Evolutionary conservation across 1,140 invertebrate genomes (phyloP), one percentile per base, ranked within the genome.

Genomic region (Oreohelix idahoensis): DNA sequence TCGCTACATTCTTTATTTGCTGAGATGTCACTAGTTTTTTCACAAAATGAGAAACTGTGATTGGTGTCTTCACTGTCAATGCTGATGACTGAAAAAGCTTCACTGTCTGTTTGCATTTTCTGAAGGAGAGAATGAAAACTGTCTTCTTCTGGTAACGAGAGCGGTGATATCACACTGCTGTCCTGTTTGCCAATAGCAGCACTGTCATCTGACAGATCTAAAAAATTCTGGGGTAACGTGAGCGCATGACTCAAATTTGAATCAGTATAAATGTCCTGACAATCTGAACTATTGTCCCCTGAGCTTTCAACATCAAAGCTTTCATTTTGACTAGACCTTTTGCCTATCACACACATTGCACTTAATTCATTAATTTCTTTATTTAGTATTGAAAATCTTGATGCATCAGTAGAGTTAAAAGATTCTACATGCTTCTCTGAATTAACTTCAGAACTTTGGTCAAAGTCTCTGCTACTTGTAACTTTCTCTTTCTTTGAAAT

Each of bases 51-150:
- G 79, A 85, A 88, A 71, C 87, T 87, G 15, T 85, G 75, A 73
- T 89, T 79, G 15, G 45, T 71, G 38, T 82, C 81, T 58, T 89
- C 88, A 81, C 74, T 84, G 86, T 89, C 91, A 63, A 91, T 90
- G 84, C 89, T 85, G 77, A 88, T 90, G 58, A 92, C 91, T 83
- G 90, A 91, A 81, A 91, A 92, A 42, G 88, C 83, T 66, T 90
- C 90, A 70, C 90, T 49, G 45, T 84, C 76, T 23, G 88, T 78
- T 45, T 85, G 87, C 53, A 83, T 89, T 63, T 87, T 85, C 74
- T 88, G 81, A 36, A 90, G 79, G 11, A 90, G 15, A 20, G 89
- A 87, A 26, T 87, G 85, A 81, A 92, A 89, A n/a, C 84, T 86
- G 36, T 84, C 88, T 58, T 73, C 84, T 26, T 87, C 81, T 4